Evolutionary conservation across 2,888 invertebrate genomes (phyloP).

Genomic region (Chaetoderma sp.): DNA sequence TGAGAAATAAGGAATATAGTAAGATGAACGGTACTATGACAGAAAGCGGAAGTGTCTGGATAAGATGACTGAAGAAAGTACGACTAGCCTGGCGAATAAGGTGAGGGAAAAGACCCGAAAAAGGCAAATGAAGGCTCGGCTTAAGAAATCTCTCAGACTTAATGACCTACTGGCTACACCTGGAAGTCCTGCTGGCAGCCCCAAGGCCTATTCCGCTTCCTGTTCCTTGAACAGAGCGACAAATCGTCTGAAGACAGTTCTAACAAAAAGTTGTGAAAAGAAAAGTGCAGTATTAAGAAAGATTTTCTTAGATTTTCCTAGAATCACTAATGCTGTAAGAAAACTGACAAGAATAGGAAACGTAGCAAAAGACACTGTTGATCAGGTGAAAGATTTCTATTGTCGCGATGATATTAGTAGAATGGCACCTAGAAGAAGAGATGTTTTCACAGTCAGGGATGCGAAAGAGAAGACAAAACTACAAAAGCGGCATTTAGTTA

Average conservation of each 20-base stretch:
- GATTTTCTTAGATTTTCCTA: conserved; percentile 20
- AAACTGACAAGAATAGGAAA: conserved; percentile 20
- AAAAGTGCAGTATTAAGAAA: background rate
- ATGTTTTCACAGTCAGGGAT: conserved; percentile 16
- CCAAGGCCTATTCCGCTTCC: background rate
- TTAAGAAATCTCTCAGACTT: too few species aligned
- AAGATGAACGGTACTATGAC: background rate
- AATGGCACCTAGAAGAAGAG: conserved; percentile 6
- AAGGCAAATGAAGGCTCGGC: background rate
- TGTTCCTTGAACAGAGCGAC: background rate
- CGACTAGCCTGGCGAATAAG: background rate
- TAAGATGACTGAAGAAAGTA: background rate
- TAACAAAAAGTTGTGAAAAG: conserved; percentile 2
- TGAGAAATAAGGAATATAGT: background rate
- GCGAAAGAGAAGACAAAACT: conserved; percentile 7
- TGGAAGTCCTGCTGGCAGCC: too few species aligned
- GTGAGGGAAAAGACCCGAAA: background rate
- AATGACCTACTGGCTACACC: too few species aligned
- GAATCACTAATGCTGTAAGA: conserved; percentile 15
- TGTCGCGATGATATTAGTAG: background rate
- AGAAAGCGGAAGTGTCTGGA: background rate
- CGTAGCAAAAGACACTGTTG: background rate
- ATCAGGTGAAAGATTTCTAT: background rate
- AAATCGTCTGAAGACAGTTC: background rate
- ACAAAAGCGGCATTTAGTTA: background rate